A percentile compares a stretch with the other conserved stretches of the same genome.
phyloP scores from a whole-genome alignment of 2,113 vertebrate genomes.

The Psettodes erumei region DNA sequence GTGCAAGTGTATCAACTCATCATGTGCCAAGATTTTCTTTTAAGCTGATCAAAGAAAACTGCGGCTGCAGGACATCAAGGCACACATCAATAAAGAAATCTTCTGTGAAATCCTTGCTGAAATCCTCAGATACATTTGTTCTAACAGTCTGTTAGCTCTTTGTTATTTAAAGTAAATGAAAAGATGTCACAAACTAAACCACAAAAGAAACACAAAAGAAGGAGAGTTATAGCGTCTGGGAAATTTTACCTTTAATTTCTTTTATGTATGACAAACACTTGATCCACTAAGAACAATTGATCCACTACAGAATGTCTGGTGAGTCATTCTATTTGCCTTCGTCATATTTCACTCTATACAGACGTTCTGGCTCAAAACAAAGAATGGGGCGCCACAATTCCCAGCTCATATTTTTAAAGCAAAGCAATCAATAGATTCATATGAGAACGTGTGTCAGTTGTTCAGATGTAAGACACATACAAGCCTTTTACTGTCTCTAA shows the following conservation, averaged over 20 bases:
- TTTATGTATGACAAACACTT: slow-evolving; percentile 53
- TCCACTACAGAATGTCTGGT: slow-evolving; percentile 43
- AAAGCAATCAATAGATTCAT: slow-evolving; percentile 65
- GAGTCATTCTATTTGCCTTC: slow-evolving; percentile 48
- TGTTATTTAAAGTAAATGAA: slow-evolving; percentile 30
- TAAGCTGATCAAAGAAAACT: slow-evolving; percentile 51
- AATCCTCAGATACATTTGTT: slow-evolving; percentile 18
- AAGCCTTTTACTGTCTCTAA: slow-evolving; percentile 3
- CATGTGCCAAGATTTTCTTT: slow-evolving; percentile 25
- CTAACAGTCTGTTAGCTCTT: slow-evolving; percentile 12
- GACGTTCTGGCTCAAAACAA: slow-evolving; percentile 44
- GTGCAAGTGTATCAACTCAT: neutral
- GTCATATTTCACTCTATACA: slow-evolving; percentile 48
- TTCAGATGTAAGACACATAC: slow-evolving; percentile 28
- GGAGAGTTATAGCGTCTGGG: slow-evolving; percentile 14
- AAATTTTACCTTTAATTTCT: slow-evolving; percentile 23
- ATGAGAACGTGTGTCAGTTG: slow-evolving; percentile 40
- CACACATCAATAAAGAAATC: slow-evolving; percentile 24
- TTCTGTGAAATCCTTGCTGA: slow-evolving; percentile 2
- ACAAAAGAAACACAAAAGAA: slow-evolving; percentile 24
- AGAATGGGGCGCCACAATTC: slow-evolving; percentile 52
- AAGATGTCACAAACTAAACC: slow-evolving; percentile 24
- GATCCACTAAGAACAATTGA: slow-evolving; percentile 63
- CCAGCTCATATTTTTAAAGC: slow-evolving; percentile 70
- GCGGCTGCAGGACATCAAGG: slow-evolving; percentile 28